A percentile compares a stretch with the other conserved stretches of the same genome.
These are phyloP conservation scores for Austrolebias charrua DNA, from an alignment of 2,797 vertebrate species.

Conservation along the genomic window DNA sequence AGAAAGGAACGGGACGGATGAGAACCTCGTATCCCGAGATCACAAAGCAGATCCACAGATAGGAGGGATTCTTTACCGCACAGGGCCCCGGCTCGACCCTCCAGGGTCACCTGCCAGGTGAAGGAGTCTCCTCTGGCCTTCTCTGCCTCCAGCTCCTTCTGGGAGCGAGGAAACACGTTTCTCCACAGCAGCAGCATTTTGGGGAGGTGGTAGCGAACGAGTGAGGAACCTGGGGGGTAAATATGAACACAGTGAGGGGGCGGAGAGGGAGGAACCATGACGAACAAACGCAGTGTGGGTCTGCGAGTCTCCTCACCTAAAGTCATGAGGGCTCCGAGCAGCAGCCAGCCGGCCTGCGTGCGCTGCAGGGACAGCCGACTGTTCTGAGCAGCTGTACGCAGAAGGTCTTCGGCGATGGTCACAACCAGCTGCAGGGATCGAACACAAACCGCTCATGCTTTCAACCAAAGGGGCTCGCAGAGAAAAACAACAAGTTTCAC, in stretches of 20 bases:
- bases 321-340: constrained; percentile 97
- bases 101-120: constrained; percentile 98
- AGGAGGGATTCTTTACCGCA: constrained; percentile 84
- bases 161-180: constrained; percentile 96
- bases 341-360: constrained; percentile 97
- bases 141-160: constrained; percentile 97
- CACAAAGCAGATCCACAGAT: background rate
- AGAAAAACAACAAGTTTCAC: no score
- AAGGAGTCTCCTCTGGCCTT: constrained; percentile 96
- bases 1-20: constrained; percentile 11
- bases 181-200: constrained; percentile 98
- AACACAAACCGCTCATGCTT: constrained; percentile 5
- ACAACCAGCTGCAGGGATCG: constrained; percentile 88
- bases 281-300: background rate
- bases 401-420: constrained; percentile 96
- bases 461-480: no score
- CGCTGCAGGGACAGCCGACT: constrained; percentile 95
- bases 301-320: constrained; percentile 82
- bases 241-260: background rate
- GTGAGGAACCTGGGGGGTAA: constrained; percentile 84
- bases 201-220: constrained; percentile 96
- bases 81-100: constrained; percentile 95
- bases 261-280: background rate
- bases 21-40: background rate
- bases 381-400: constrained; percentile 95